phyloP scores from a whole-genome alignment of 2,888 invertebrate genomes.

The Acleris emargana region DNA sequence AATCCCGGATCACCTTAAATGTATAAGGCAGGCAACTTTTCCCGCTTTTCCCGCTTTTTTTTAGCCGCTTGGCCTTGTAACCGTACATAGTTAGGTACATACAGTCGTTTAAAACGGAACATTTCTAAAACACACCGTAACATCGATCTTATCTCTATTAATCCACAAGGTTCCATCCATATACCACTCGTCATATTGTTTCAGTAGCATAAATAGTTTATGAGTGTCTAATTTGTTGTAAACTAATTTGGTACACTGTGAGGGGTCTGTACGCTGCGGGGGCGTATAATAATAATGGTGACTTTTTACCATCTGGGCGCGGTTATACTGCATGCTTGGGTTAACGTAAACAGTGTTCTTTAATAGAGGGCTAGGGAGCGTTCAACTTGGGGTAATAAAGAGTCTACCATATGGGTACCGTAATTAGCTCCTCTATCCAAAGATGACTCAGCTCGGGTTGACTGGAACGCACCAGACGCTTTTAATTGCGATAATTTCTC shows the following conservation, averaged over 20 bases:
- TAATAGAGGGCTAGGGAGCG: slow-evolving; percentile 8
- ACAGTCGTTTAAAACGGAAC: slow-evolving; percentile 5
- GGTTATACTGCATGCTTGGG: slow-evolving; percentile 19
- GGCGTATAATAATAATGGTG: slow-evolving; percentile 22
- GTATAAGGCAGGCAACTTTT: slow-evolving; percentile 30
- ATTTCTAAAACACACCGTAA: slow-evolving; percentile 21
- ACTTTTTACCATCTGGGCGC: slow-evolving; percentile 28
- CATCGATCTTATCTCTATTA: slow-evolving; percentile 14
- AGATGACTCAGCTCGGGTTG: slow-evolving; percentile 16
- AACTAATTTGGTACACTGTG: slow-evolving; percentile 40
- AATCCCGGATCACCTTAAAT: slow-evolving; percentile 21
- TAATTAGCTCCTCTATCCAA: slow-evolving; percentile 11
- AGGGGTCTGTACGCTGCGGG: slow-evolving; percentile 45
- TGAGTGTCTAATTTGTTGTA: slow-evolving; percentile 2
- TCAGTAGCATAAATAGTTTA: background rate
- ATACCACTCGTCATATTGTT: background rate
- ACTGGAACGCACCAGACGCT: slow-evolving; percentile 14
- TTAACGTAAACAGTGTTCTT: slow-evolving; percentile 25
- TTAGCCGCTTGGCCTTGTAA: slow-evolving; percentile 11
- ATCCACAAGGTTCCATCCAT: slow-evolving; percentile 12
- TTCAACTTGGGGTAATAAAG: slow-evolving; percentile 18
- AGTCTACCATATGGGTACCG: slow-evolving; percentile 8
- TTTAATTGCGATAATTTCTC: slow-evolving; percentile 12
- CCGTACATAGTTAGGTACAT: too few species aligned
- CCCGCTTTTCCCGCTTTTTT: too few species aligned